Conservation (phyloP, 2,888 invertebrate genomes). For the Lypha dubia region DNA sequence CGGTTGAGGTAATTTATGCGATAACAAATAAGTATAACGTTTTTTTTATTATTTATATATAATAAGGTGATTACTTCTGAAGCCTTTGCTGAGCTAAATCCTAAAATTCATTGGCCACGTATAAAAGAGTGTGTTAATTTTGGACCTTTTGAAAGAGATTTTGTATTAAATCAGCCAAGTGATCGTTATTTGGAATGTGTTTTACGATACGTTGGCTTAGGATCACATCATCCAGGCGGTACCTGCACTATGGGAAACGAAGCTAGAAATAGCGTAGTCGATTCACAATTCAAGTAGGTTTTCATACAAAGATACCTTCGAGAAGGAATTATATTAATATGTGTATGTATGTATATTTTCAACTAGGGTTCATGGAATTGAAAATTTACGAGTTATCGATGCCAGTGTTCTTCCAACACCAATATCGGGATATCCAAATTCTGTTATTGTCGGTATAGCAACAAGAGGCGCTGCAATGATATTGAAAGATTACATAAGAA, state of each 20-base stretch:
- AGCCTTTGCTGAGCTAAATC: slow-evolving; percentile 86
- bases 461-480: slow-evolving; percentile 87
- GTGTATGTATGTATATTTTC: background rate
- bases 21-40: too few species aligned
- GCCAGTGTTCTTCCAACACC: slow-evolving; percentile 92
- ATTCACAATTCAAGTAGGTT: slow-evolving; percentile 86
- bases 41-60: background rate
- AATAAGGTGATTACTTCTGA: slow-evolving; percentile 83
- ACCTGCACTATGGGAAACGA: slow-evolving; percentile 88
- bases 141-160: slow-evolving; percentile 84
- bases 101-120: slow-evolving; percentile 87
- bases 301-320: background rate
- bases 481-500: slow-evolving; percentile 81
- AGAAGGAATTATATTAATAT: background rate
- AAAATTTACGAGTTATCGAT: slow-evolving; percentile 89
- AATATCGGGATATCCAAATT: slow-evolving; percentile 90
- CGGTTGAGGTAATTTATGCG: slow-evolving; percentile 80
- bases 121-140: slow-evolving; percentile 85
- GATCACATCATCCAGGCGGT: slow-evolving; percentile 92
- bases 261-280: slow-evolving; percentile 86
- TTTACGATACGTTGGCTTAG: slow-evolving; percentile 86
- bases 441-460: slow-evolving; percentile 87
- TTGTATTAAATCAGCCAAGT: slow-evolving; percentile 79
- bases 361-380: slow-evolving; percentile 86
- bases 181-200: slow-evolving; percentile 87